Evolutionary conservation across 2,797 vertebrate species (phyloP), one percentile per base, ranked within the genome.

Genomic region (Botia almorhae): DNA sequence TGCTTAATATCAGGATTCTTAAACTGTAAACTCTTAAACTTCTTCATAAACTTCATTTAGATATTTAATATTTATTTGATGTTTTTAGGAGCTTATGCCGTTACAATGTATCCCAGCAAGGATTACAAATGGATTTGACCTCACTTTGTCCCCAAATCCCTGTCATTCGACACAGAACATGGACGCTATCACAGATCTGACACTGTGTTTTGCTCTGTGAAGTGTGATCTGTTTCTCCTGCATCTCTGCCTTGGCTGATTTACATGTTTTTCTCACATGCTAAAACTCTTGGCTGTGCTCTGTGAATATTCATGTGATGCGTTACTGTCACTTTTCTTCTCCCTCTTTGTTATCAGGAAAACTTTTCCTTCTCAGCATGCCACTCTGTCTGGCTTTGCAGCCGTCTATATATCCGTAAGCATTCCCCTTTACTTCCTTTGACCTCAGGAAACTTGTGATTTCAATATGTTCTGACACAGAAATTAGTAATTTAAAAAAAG

Each of bases 321-420:
- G 12, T 46, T 16, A 1, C 64, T 29, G 16, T 13, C 43, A 67
- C 51, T 65, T 36, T 56, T 55, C 55, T 61, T 83, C 84, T 88
- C 29, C 69, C 17, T 84, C 65, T 12, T 84, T 87, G 78, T 78
- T 82, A 71, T 13, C 91, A 99, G 98, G 94, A 99, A 99, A 93
- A 98, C 97, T 0, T 99, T 99, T 90, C 98, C 97, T 0, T 99
- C 98, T 72, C 97, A 99, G 91, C 98, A 99, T 26, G 97, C 98
- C 63, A 99, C 97, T 0, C 94, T 99, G 69, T 98, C 97, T 0
- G 97, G 97, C 85, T 99, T 98, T 0, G 97, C 98, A 0, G 97
- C 97, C 0, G 96, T 99, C 88, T 99, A 99, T 0, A 96, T 99
- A 74, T 98, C 98, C 81, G 98, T 99, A 93, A 98, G 97, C 93